Evolutionary conservation across 2,888 invertebrate genomes (phyloP).

Genomic region (Pseudococcus jackbeardsleyi): DNA sequence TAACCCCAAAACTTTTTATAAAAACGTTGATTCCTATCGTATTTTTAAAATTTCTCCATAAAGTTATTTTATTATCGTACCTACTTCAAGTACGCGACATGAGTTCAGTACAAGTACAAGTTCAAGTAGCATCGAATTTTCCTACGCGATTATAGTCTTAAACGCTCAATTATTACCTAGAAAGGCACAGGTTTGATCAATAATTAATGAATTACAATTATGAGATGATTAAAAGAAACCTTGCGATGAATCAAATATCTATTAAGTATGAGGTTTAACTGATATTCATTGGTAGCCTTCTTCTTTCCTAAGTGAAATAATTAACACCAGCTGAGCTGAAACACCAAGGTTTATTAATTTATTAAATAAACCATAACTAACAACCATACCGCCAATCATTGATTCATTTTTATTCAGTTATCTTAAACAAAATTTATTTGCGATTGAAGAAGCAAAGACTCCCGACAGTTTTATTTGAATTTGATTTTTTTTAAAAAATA

Average conservation of each 20-base stretch:
- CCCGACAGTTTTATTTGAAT: not conserved
- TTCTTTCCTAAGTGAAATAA: constrained; percentile 64
- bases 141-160: constrained; percentile 27
- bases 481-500: not conserved
- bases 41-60: too few relatives aligned
- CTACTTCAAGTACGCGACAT: not conserved
- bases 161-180: constrained; percentile 26
- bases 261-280: constrained; percentile 55
- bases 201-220: constrained; percentile 63
- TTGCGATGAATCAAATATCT: constrained; percentile 57
- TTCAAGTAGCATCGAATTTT: constrained; percentile 21
- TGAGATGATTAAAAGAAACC: constrained; percentile 60
- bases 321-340: constrained; percentile 65
- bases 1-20: not conserved
- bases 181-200: constrained; percentile 38
- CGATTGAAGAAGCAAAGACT: not conserved
- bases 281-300: constrained; percentile 63
- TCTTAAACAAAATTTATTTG: constrained; percentile 48
- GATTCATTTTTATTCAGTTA: constrained; percentile 58
- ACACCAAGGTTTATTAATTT: constrained; percentile 65
- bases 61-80: not conserved
- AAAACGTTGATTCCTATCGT: not conserved
- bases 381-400: constrained; percentile 59
- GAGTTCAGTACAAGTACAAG: constrained; percentile 5
- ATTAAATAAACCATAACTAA: constrained; percentile 65